Percentiles rank a stretch among this genome's conserved stretches.
Evolutionary conservation across 2,888 invertebrate species (phyloP).

Genomic region (Diachrysia chrysitis): DNA sequence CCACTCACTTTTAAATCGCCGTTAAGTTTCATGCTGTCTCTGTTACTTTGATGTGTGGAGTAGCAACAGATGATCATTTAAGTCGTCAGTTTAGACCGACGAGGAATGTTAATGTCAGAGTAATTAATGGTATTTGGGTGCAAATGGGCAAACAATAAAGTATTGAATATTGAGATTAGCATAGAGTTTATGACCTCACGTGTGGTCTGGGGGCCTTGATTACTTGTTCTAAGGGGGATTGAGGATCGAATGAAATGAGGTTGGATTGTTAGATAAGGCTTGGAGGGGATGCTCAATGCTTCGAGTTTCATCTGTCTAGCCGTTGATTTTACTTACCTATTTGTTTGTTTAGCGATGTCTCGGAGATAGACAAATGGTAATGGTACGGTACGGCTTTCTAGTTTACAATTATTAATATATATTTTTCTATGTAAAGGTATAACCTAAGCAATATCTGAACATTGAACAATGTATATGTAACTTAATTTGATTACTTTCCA

Average conservation of each 20-base stretch:
- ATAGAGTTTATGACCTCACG: conserved; percentile 10
- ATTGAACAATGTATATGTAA: too few relatives aligned
- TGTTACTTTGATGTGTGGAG: too few relatives aligned
- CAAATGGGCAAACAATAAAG: conserved; percentile 17
- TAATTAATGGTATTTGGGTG: conserved; percentile 23
- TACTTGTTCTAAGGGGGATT: background rate
- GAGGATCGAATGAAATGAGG: background rate
- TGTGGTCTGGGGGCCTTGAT: conserved; percentile 4
- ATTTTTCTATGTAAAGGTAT: too few relatives aligned
- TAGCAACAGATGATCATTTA: too few relatives aligned
- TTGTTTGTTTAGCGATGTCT: too few relatives aligned
- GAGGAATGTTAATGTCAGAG: conserved; percentile 50
- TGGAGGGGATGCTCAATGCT: background rate
- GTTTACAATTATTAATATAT: too few relatives aligned
- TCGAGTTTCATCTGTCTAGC: background rate
- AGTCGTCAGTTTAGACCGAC: conserved; percentile 48
- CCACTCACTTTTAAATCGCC: too few relatives aligned
- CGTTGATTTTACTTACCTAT: background rate
- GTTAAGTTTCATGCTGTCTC: too few relatives aligned
- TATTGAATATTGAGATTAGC: background rate
- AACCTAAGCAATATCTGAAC: too few relatives aligned
- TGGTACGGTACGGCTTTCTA: too few relatives aligned
- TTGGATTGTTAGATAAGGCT: background rate
- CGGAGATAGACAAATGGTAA: too few relatives aligned
- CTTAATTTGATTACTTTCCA: too few relatives aligned